Conservation (phyloP, 1,140 invertebrate genomes). For the Hypothenemus hampei region DNA sequence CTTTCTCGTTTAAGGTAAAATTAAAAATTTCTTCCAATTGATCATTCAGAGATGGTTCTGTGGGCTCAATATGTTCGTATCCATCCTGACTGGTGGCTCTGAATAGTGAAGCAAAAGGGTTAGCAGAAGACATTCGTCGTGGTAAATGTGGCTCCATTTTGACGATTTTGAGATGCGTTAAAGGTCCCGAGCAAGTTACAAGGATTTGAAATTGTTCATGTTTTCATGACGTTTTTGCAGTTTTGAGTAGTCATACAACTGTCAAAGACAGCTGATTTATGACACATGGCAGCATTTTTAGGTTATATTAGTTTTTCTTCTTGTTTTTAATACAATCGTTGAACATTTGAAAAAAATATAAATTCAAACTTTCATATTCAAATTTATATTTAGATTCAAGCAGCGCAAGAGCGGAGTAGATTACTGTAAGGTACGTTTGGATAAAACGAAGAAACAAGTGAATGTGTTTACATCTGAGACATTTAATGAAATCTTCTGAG, state of each 20-base stretch:
- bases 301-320: no score
- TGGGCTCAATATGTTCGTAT: constrained; percentile 13
- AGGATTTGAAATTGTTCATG: not conserved
- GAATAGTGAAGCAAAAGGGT: constrained; percentile 43
- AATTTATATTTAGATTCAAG: no score
- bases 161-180: not conserved
- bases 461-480: no score
- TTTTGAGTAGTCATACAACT: not conserved
- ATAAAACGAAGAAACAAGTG: no score
- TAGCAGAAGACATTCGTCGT: constrained; percentile 32
- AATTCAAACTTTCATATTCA: no score
- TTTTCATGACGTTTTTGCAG: not conserved
- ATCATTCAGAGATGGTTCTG: constrained; percentile 41
- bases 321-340: no score
- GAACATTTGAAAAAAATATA: no score
- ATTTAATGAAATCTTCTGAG: no score
- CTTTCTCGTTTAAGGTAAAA: constrained; percentile 51
- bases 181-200: not conserved
- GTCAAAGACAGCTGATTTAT: not conserved
- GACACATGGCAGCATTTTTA: not conserved
- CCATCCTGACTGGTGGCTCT: constrained; percentile 17
- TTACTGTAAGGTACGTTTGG: no score
- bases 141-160: constrained; percentile 19
- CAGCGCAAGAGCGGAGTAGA: no score
- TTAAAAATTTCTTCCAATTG: constrained; percentile 62